Conservation (phyloP, 2,797 vertebrate species). For the Oophaga sylvatica region DNA sequence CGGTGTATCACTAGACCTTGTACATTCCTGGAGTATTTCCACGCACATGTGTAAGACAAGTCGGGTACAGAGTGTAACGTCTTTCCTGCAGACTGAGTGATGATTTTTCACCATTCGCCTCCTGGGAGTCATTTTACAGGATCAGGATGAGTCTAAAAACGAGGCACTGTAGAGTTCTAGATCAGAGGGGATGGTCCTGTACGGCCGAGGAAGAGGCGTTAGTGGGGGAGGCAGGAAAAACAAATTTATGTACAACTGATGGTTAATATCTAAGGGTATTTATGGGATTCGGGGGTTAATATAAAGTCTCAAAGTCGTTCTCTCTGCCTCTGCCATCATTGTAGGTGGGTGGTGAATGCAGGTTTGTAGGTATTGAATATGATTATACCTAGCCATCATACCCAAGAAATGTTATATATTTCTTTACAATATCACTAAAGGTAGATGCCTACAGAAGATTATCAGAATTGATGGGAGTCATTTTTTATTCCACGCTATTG, state of each 20-base stretch:
- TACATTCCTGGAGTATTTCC: conserved; percentile 6
- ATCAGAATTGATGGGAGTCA: too few species aligned
- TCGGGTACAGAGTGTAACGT: conserved; percentile 17
- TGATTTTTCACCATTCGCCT: neutral
- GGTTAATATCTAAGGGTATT: neutral
- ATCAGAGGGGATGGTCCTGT: neutral
- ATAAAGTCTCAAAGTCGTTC: neutral
- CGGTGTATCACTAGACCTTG: neutral
- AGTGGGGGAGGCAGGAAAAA: neutral
- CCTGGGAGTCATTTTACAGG: conserved; percentile 6
- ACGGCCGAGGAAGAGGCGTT: neutral
- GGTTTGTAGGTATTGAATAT: neutral
- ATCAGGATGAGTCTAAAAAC: conserved; percentile 4
- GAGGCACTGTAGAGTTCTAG: neutral
- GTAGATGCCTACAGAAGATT: neutral
- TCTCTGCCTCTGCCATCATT: neutral
- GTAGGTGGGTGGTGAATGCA: neutral
- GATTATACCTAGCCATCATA: neutral
- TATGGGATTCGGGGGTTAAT: neutral
- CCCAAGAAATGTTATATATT: neutral
- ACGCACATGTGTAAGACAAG: neutral
- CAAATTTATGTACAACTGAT: neutral
- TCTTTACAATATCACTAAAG: neutral
- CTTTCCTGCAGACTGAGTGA: neutral
- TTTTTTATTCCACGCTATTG: neutral